phyloP scores from a whole-genome alignment of 2,113 vertebrate genomes.

The Empidonax traillii region DNA sequence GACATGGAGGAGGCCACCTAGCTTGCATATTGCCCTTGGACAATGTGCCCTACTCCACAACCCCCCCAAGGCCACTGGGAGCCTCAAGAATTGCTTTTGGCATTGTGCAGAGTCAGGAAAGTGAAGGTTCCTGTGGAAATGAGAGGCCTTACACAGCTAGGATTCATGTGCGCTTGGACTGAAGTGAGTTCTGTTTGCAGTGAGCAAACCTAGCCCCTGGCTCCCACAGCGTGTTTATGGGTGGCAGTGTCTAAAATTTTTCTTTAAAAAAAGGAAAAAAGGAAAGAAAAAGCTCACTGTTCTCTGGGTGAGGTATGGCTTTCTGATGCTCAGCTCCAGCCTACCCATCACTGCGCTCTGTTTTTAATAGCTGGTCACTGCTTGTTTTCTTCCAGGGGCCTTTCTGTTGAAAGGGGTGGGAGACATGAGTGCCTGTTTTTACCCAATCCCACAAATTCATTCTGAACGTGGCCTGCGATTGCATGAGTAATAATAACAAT shows the following conservation, averaged over 20 bases:
- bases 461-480: constrained; percentile 74
- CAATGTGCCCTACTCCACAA: too few relatives aligned
- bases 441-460: constrained; percentile 66
- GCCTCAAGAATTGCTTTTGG: background rate
- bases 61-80: background rate
- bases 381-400: constrained; percentile 49
- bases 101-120: background rate
- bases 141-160: background rate
- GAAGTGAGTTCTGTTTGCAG: background rate
- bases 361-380: background rate
- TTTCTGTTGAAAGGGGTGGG: constrained; percentile 59
- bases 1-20: background rate
- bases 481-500: constrained; percentile 77
- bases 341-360: background rate
- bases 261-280: background rate
- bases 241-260: background rate
- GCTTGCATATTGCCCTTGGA: background rate
- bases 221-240: background rate
- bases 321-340: constrained; percentile 15
- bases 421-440: constrained; percentile 73
- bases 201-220: background rate
- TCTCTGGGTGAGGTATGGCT: background rate
- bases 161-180: background rate
- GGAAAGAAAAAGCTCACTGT: background rate
- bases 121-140: background rate